Percentiles rank a stretch among this genome's conserved stretches.
phyloP scores from a whole-genome alignment of 1,140 invertebrate species.

The Gerris buenoi region DNA sequence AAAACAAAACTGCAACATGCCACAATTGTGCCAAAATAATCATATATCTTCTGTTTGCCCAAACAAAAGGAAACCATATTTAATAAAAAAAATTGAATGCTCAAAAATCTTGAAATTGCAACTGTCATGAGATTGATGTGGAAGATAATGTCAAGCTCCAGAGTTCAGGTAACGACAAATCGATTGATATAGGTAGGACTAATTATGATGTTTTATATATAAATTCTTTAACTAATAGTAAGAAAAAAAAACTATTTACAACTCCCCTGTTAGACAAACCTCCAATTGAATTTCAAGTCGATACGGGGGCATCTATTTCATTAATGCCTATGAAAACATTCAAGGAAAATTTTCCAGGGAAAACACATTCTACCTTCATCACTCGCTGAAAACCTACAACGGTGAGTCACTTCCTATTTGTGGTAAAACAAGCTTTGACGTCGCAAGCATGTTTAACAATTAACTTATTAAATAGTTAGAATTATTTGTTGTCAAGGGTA shows the following conservation, averaged over 20 bases:
- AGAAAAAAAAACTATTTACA: background rate
- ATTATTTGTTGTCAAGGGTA: background rate
- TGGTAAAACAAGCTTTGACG: background rate
- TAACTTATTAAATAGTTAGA: background rate
- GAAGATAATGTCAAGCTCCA: background rate
- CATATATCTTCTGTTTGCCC: background rate
- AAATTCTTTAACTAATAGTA: background rate
- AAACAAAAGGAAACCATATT: background rate
- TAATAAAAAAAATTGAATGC: background rate
- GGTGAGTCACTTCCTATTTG: background rate
- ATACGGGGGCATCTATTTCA: background rate
- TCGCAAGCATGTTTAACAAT: background rate
- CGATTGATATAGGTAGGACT: background rate
- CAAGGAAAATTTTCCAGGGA: background rate
- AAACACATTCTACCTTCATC: background rate
- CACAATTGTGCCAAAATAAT: background rate
- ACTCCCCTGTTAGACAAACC: background rate
- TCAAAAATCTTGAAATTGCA: no score
- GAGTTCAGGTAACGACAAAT: background rate
- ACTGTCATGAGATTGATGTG: no score
- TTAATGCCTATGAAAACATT: background rate
- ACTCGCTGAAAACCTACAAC: background rate
- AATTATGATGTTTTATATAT: background rate
- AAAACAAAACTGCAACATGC: background rate
- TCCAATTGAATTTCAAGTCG: background rate